Percentiles rank a stretch among this genome's conserved stretches.
These are phyloP conservation scores for Mythimna vitellina DNA, from an alignment of 2,888 invertebrate genomes.

Conservation along the genomic window DNA sequence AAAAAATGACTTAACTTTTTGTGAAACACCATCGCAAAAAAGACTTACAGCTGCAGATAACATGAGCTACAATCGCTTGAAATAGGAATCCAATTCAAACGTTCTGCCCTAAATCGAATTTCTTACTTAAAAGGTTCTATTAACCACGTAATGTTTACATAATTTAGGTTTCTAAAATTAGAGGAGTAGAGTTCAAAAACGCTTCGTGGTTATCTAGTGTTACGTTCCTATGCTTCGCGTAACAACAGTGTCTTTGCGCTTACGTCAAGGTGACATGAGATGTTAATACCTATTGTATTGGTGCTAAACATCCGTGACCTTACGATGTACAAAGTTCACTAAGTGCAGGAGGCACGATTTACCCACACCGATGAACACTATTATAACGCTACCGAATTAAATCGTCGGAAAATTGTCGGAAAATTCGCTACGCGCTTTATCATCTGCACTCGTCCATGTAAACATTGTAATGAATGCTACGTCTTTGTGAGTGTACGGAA, in stretches of 20 bases:
- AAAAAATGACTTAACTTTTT: constrained; percentile 60
- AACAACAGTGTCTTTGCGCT: constrained; percentile 81
- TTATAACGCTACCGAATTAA: constrained; percentile 65
- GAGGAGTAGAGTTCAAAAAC: constrained; percentile 71
- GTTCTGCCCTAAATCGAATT: constrained; percentile 47
- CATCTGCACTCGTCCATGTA: constrained; percentile 50
- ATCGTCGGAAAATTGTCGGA: constrained; percentile 71
- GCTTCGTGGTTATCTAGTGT: constrained; percentile 41
- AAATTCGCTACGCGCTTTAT: constrained; percentile 62
- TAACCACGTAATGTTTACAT: constrained; percentile 56
- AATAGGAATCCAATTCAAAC: constrained; percentile 39
- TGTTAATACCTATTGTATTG: constrained; percentile 88
- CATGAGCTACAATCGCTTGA: constrained; percentile 42
- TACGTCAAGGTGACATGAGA: constrained; percentile 89
- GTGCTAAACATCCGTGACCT: constrained; percentile 89
- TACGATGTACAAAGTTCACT: constrained; percentile 88
- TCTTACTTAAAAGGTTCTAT: constrained; percentile 70
- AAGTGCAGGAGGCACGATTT: constrained; percentile 82
- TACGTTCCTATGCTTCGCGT: constrained; percentile 64
- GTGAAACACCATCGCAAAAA: constrained; percentile 46
- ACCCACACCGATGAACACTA: constrained; percentile 64
- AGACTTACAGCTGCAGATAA: constrained; percentile 37
- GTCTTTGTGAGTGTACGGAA: constrained; percentile 45
- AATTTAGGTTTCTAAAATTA: constrained; percentile 70
- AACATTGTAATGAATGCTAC: constrained; percentile 53